phyloP scores from a whole-genome alignment of 2,113 vertebrate genomes.

The Semnopithecus entellus region DNA sequence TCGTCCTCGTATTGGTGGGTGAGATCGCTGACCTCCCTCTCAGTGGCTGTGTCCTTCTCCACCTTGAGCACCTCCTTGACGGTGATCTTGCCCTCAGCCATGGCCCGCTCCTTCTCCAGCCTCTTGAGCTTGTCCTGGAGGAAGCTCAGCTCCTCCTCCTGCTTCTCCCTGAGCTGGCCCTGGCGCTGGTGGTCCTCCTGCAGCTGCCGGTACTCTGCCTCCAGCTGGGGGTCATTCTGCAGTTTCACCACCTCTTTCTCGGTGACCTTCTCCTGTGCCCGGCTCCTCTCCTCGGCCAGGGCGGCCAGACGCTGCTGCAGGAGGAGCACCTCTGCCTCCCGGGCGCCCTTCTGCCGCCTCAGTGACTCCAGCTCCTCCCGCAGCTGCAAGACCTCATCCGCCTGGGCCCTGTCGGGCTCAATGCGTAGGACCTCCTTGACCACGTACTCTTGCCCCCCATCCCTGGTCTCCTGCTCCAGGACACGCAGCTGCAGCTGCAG shows the following conservation, averaged over 20 bases:
- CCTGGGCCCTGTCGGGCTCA: slow-evolving; percentile 93
- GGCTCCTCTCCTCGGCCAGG: slow-evolving; percentile 90
- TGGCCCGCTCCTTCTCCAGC: slow-evolving; percentile 94
- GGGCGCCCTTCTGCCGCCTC: slow-evolving; percentile 89
- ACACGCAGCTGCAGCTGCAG: slow-evolving; percentile 86
- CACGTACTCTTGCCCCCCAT: slow-evolving; percentile 93
- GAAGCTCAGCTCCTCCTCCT: slow-evolving; percentile 93
- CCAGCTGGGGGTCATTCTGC: slow-evolving; percentile 94
- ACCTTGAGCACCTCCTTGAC: slow-evolving; percentile 97
- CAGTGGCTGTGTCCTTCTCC: slow-evolving; percentile 91
- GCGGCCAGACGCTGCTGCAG: slow-evolving; percentile 90
- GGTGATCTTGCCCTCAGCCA: slow-evolving; percentile 95
- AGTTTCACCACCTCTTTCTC: slow-evolving; percentile 95
- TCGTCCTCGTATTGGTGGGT: slow-evolving; percentile 92
- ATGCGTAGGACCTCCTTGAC: slow-evolving; percentile 98
- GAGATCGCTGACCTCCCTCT: slow-evolving; percentile 92
- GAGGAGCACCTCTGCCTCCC: slow-evolving; percentile 89
- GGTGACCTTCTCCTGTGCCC: slow-evolving; percentile 90
- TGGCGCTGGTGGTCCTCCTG: slow-evolving; percentile 90
- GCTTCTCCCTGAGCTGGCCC: slow-evolving; percentile 83
- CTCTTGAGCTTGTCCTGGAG: slow-evolving; percentile 93
- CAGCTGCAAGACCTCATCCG: slow-evolving; percentile 91
- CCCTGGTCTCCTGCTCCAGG: slow-evolving; percentile 90
- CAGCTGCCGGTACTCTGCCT: slow-evolving; percentile 89
- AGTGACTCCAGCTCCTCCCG: slow-evolving; percentile 93